phyloP scores from a whole-genome alignment of 2,888 invertebrate genomes.

The Melanostoma mellinum region DNA sequence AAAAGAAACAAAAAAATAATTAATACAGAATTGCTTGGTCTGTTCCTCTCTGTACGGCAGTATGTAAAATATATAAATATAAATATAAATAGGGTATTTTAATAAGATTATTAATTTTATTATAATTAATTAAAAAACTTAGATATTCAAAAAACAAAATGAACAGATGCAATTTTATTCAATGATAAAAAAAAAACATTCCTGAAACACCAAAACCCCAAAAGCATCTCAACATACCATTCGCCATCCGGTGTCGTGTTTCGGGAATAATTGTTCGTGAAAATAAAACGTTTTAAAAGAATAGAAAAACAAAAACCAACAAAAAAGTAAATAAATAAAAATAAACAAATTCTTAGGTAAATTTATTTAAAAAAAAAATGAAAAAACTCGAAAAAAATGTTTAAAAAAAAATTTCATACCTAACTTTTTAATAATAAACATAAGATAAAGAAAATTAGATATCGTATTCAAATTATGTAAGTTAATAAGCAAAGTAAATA shows the following conservation, averaged over 20 bases:
- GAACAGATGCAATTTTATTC: slow-evolving; percentile 69
- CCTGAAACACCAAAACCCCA: slow-evolving; percentile 37
- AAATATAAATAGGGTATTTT: slow-evolving; percentile 51
- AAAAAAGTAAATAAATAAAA: not conserved
- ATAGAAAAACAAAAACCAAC: slow-evolving; percentile 59
- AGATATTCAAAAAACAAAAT: slow-evolving; percentile 73
- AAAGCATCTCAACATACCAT: slow-evolving; percentile 53
- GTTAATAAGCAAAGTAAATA: slow-evolving; percentile 67
- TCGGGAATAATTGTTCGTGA: slow-evolving; percentile 54
- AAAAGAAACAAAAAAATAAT: slow-evolving; percentile 33
- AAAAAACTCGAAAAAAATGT: slow-evolving; percentile 72
- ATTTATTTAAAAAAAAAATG: slow-evolving; percentile 58
- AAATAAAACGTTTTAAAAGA: slow-evolving; percentile 55
- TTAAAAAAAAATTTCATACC: slow-evolving; percentile 74
- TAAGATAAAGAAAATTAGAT: slow-evolving; percentile 69
- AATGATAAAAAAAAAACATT: slow-evolving; percentile 57
- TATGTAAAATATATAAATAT: slow-evolving; percentile 65
- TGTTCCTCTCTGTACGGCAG: slow-evolving; percentile 75
- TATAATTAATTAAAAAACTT: slow-evolving; percentile 66
- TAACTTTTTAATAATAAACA: slow-evolving; percentile 72
- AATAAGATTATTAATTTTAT: slow-evolving; percentile 67
- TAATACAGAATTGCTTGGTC: slow-evolving; percentile 74
- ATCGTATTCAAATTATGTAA: slow-evolving; percentile 73
- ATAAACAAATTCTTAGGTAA: slow-evolving; percentile 68
- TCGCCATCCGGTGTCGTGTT: slow-evolving; percentile 58